phyloP scores from a whole-genome alignment of 53 echinoderm and acorn worm species.

The Mesocentrotus franciscanus region DNA sequence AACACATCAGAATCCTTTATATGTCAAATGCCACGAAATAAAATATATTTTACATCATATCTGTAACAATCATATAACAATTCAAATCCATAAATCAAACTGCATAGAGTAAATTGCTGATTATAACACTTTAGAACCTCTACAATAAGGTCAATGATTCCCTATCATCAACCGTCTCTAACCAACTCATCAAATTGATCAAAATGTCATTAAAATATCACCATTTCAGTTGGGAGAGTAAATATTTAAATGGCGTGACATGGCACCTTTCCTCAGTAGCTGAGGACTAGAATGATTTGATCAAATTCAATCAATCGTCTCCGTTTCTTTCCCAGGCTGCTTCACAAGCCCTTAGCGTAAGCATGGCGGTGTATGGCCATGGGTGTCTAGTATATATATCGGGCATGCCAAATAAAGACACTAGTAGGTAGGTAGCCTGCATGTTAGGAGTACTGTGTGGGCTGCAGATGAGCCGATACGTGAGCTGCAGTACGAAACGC shows the following conservation, averaged over 20 bases:
- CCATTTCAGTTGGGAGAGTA: neutral
- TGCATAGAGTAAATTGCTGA: neutral
- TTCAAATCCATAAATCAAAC: neutral
- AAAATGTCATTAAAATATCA: constrained; percentile 40
- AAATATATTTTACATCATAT: neutral
- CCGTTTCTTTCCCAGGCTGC: constrained; percentile 14
- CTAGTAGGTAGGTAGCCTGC: neutral
- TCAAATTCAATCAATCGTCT: constrained; percentile 53
- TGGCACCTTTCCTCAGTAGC: constrained; percentile 9
- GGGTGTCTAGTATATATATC: constrained; percentile 34
- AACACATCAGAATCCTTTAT: neutral
- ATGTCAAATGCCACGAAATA: neutral
- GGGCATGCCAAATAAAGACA: constrained; percentile 38
- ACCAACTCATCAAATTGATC: constrained; percentile 36
- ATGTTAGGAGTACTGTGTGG: constrained; percentile 17
- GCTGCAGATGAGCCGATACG: constrained; percentile 5
- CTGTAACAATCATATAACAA: neutral
- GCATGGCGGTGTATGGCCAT: constrained; percentile 43
- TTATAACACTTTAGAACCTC: neutral
- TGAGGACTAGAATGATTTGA: constrained; percentile 33
- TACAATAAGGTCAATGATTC: neutral
- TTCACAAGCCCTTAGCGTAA: neutral
- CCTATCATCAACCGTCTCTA: neutral
- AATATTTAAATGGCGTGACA: constrained; percentile 42
- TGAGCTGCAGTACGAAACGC: constrained; percentile 8